Conservation (phyloP, 2,113 vertebrate genomes). For the Cricetomys ansorgei region DNA sequence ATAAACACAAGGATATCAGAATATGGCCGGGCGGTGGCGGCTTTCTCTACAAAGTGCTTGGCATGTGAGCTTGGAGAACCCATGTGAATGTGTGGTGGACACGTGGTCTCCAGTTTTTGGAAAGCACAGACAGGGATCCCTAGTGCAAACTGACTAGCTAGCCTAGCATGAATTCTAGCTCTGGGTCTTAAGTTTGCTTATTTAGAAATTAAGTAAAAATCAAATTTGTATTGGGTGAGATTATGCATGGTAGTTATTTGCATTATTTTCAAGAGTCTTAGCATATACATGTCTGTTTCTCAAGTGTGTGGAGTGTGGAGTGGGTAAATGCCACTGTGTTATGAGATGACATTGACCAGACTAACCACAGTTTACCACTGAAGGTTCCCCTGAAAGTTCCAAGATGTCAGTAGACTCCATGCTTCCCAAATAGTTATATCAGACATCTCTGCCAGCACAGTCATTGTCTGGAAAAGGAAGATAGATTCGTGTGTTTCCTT, state of each 20-base stretch:
- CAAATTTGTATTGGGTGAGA: background rate
- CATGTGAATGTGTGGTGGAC: background rate
- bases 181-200: background rate
- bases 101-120: background rate
- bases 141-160: background rate
- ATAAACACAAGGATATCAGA: background rate
- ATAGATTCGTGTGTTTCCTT: background rate
- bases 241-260: conserved; percentile 5
- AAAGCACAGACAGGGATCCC: background rate
- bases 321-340: background rate
- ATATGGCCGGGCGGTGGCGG: background rate
- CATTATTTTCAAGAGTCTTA: background rate
- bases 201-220: conserved; percentile 10
- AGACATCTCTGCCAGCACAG: background rate
- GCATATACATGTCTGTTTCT: background rate
- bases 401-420: background rate
- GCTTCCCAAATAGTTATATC: background rate
- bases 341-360: background rate
- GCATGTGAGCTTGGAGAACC: background rate
- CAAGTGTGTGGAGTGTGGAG: background rate
- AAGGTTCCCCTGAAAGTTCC: background rate
- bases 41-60: background rate
- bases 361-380: background rate
- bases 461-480: background rate
- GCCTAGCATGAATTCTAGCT: background rate